Evolutionary conservation across 2,888 invertebrate genomes (phyloP), one percentile per base, ranked within the genome.

Genomic region (Masnerella sp.): DNA sequence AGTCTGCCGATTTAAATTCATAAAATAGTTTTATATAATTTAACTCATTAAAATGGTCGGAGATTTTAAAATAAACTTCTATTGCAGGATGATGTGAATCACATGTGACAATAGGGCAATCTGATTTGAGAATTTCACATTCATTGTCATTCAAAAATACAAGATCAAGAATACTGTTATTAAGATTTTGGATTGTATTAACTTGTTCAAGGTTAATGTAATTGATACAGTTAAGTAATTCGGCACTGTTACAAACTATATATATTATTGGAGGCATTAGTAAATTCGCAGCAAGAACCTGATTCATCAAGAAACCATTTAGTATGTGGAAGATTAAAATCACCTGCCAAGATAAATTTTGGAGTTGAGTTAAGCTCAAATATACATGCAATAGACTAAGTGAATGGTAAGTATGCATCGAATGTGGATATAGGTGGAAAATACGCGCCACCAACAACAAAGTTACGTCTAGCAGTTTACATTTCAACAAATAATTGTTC

Each of bases 401-500:
- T 18, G 18, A 40, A 40, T 18, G 17, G 40, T 5, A 40, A 9
- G 18, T 18, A 40, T 1, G 18, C 17, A 5, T 17, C 1, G 9
- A 18, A 15, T 5, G 38, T 5, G 7, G 38, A 38, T 32, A 7
- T 32, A 9, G 32, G 32, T 3, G 32, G 32, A 32, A 32, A 32
- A 32, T 32, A 32, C n/a, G n/a, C 32, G 2, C 5, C 2, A 7
- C 5, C 32, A n/a, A 32, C 2, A n/a, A 32, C n/a, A 32, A 32
- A 32, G 11, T 32, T 3, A 14, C 5, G 4, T 7, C 5, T 14
- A 2, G 5, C 15, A 12, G 14, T 38, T 40, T 40, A 17, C 1
- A 40, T n/a, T 9, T 12, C 17, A 1, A 43, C 25, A 15, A 43
- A 43, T 5, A 43, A 7, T 43, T 43, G 43, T 12, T 43, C 43